A percentile compares a stretch with the other conserved stretches of the same genome.
Conservation (phyloP, 2,797 vertebrate species). For the Hyperoplus immaculatus region DNA sequence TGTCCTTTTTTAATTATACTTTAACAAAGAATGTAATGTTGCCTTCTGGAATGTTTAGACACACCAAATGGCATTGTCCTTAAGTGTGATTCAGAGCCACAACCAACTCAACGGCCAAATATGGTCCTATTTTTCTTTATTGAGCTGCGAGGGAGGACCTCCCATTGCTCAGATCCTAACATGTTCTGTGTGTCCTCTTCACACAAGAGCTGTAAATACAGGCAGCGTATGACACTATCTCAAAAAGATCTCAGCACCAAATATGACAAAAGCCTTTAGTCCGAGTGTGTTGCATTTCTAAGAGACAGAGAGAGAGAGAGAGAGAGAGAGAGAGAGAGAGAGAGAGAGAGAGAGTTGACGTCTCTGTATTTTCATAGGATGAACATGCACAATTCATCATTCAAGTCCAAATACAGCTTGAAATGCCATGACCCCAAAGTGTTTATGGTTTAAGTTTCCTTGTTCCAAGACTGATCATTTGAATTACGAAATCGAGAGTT, state of each 20-base stretch:
- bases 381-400: constrained; percentile 62
- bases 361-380: constrained; percentile 43
- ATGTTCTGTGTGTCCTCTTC: constrained; percentile 78
- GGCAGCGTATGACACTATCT: constrained; percentile 68
- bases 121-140: constrained; percentile 81
- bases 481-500: constrained; percentile 42
- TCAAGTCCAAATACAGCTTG: constrained; percentile 40
- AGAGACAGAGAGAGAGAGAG: too few species aligned
- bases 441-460: constrained; percentile 64
- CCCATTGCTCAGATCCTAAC: constrained; percentile 73
- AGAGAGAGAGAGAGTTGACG: constrained; percentile 12
- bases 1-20: constrained; percentile 52
- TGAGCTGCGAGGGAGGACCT: constrained; percentile 75
- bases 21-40: constrained; percentile 50
- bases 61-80: constrained; percentile 75
- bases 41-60: constrained; percentile 74
- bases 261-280: constrained; percentile 53
- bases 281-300: constrained; percentile 33
- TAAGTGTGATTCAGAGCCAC: constrained; percentile 71
- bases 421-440: constrained; percentile 52
- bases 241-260: constrained; percentile 66
- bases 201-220: constrained; percentile 78
- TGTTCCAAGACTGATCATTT: constrained; percentile 49
- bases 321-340: too few species aligned
- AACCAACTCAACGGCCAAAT: constrained; percentile 78